Percentiles rank a stretch among this genome's conserved stretches.
These are phyloP conservation scores for Eriocheir sinensis DNA, from an alignment of 1,140 invertebrate genomes.

Conservation along the genomic window DNA sequence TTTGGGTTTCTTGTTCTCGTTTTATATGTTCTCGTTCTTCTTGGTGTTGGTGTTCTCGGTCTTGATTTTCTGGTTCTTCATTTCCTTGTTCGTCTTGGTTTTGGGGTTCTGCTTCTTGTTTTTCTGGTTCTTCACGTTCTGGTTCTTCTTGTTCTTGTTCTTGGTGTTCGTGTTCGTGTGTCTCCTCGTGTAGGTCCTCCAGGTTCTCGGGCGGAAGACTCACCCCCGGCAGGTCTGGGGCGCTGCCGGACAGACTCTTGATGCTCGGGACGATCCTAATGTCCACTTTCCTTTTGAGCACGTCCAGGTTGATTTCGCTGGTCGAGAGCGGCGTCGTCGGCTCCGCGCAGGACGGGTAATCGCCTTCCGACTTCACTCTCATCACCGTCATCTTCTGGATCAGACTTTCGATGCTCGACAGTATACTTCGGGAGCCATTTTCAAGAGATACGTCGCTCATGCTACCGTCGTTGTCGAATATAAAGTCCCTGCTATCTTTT, in stretches of 20 bases:
- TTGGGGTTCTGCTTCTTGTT: too few relatives aligned
- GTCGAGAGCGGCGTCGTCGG: not conserved
- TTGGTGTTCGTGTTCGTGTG: not conserved
- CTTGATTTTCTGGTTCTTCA: not conserved
- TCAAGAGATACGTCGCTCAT: not conserved
- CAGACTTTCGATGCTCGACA: not conserved
- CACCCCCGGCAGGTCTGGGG: not conserved
- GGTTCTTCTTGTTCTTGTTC: not conserved
- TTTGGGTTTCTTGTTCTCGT: not conserved
- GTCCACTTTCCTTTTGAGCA: conserved; percentile 46
- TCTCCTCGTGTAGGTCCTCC: not conserved
- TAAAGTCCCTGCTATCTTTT: not conserved
- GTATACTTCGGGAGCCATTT: not conserved
- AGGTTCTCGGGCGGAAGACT: not conserved
- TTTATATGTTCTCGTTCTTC: not conserved
- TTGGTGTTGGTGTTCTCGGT: not conserved
- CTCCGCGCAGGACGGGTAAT: not conserved
- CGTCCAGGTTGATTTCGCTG: conserved; percentile 39
- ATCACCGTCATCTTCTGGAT: not conserved
- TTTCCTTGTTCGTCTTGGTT: too few relatives aligned
- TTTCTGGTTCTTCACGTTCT: not conserved
- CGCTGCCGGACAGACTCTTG: not conserved
- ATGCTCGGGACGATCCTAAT: conserved; percentile 65
- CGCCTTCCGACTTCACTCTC: not conserved
- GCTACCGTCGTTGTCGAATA: not conserved